phyloP scores from a whole-genome alignment of 2,113 vertebrate genomes.

The Grammomys dolichurus region DNA sequence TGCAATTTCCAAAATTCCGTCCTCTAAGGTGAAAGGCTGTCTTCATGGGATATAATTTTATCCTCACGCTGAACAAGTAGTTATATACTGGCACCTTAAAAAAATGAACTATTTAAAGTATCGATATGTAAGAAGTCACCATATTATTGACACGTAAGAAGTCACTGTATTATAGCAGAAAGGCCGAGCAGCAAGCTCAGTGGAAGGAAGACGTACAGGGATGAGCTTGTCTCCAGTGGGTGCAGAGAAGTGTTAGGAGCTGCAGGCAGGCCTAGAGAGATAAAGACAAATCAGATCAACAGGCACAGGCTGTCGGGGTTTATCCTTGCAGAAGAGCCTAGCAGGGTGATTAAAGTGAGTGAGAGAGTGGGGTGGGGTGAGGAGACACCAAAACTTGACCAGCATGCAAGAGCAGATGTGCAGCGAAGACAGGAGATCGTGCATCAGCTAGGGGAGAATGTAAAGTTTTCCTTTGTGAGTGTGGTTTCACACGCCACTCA shows the following conservation, averaged over 20 bases:
- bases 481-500: neutral
- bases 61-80: neutral
- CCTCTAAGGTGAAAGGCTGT: neutral
- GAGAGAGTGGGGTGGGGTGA: neutral
- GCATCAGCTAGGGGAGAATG: neutral
- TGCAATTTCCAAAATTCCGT: neutral
- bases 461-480: neutral
- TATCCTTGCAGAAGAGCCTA: neutral
- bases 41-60: slow-evolving; percentile 18
- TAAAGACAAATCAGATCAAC: neutral
- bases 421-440: neutral
- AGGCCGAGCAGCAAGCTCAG: neutral
- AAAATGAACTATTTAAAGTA: neutral
- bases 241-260: neutral
- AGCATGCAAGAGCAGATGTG: neutral
- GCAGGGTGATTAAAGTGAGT: neutral
- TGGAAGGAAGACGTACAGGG: neutral
- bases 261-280: neutral
- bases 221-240: neutral
- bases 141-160: neutral
- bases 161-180: neutral
- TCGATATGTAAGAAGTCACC: neutral
- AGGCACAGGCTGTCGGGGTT: neutral
- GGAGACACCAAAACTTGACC: neutral
- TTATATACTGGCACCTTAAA: neutral